Percentiles rank a stretch among this genome's conserved stretches.
phyloP scores from a whole-genome alignment of 1,140 invertebrate species.

The Penaeus vannamei region DNA sequence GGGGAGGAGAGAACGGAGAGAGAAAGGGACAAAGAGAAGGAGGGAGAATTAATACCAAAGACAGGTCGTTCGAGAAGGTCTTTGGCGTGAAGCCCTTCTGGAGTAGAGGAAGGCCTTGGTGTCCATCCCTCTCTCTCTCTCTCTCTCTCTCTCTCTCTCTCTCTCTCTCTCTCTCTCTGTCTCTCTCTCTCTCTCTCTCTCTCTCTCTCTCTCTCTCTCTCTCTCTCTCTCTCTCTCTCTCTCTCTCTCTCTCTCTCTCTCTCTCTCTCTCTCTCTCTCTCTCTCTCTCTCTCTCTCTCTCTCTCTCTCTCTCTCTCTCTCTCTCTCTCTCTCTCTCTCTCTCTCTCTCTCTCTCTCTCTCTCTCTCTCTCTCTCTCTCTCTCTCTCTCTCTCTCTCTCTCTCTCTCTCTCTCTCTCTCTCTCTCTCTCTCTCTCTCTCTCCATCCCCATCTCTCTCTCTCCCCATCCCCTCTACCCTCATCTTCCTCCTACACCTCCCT shows the following conservation, averaged over 20 bases:
- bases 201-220: not conserved
- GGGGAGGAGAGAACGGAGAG: too few species aligned
- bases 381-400: conserved; percentile 17
- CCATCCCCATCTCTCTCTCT: conserved; percentile 39
- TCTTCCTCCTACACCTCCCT: conserved; percentile 1
- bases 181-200: conserved; percentile 7
- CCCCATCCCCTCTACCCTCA: not conserved
- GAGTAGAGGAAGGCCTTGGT: conserved; percentile 33
- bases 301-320: not conserved
- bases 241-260: not conserved
- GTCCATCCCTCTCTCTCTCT: conserved; percentile 28
- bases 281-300: not conserved
- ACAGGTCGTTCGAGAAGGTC: too few species aligned
- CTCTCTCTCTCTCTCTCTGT: not conserved
- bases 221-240: not conserved
- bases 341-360: conserved; percentile 24
- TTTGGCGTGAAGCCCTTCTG: too few species aligned
- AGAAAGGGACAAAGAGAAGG: too few species aligned
- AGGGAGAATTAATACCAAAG: too few species aligned
- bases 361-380: not conserved
- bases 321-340: not conserved
- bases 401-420: conserved; percentile 3
- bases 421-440: conserved; percentile 33
- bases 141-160: conserved; percentile 21
- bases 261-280: not conserved